Base-by-base conservation (phyloP, 2,888 invertebrate genomes). In the Ennomos fuscantarius region DNA sequence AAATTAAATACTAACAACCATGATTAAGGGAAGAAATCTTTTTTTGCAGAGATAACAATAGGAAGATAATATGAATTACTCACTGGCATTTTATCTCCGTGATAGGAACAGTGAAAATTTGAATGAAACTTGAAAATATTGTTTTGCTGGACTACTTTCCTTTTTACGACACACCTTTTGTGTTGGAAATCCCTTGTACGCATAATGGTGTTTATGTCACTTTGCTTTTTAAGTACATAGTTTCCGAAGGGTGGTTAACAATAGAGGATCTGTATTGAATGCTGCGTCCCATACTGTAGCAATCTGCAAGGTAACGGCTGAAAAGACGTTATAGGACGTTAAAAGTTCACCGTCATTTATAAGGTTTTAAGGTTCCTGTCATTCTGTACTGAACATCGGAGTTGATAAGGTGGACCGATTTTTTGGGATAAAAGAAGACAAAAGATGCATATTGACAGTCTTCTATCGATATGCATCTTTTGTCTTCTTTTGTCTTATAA, bases 211-310 rank as follows among this genome's bases (percentile, higher is more conserved):
- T 3, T 54, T 47, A 36, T 9, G 42, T 36, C 41, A n/a, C 37
- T 37, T 33, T 42, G 32, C 9, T 15, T 15, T n/a, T 10, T 35
- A 9, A 10, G n/a, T 37, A 10, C 32, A 36, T 47, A 54, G 53
- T 41, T 42, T 41, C 46, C 50, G 41, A 53, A 56, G 60, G 56
- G 56, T 51, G 56, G 46, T 50, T 56, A 53, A 60, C 59, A 60
- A 63, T 59, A 47, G 59, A 56, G 33, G 51, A 48, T 46, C 45
- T 55, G 47, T 59, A 56, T 59, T 56, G 62, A 60, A 56, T 47
- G 55, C 44, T 44, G 34, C 49, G 41, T 12, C 35, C 53, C 46
- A 48, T 48, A 52, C 39, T 34, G 35, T 42, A 47, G 13, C 41
- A 42, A 41, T 46, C 47, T 47, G 53, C 36, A 42, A 46, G 34